Percentiles rank a stretch among this genome's conserved stretches.
Conservation (phyloP, 1,140 invertebrate genomes). For the Drosophila pachea region DNA sequence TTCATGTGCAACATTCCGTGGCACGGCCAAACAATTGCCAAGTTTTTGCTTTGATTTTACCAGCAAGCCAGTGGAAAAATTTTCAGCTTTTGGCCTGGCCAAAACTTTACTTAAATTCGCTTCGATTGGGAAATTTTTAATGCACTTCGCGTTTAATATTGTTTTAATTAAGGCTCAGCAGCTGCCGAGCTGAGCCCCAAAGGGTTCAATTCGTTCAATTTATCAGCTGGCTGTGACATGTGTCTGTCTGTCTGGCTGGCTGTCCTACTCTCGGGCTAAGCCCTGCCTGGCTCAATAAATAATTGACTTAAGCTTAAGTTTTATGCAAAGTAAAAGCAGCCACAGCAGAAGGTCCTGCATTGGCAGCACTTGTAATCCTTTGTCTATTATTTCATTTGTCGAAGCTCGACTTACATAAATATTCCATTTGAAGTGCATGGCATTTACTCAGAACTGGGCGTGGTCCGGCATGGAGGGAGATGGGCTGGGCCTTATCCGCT, state of each 20-base stretch:
- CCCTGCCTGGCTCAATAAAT: slow-evolving; percentile 61
- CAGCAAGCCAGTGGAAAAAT: not conserved
- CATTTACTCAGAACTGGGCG: slow-evolving; percentile 4
- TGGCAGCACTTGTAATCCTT: slow-evolving; percentile 61
- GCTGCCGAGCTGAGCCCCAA: slow-evolving; percentile 4
- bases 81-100: not conserved
- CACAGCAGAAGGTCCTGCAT: slow-evolving; percentile 17
- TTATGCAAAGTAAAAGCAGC: slow-evolving; percentile 65
- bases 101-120: not conserved
- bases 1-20: slow-evolving; percentile 36
- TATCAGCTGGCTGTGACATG: slow-evolving; percentile 48
- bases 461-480: not conserved
- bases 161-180: slow-evolving; percentile 58
- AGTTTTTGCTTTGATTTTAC: slow-evolving; percentile 19
- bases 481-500: slow-evolving; percentile 21
- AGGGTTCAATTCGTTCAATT: slow-evolving; percentile 39
- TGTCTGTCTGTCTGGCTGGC: slow-evolving; percentile 1
- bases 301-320: slow-evolving; percentile 72
- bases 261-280: slow-evolving; percentile 8
- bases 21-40: slow-evolving; percentile 12
- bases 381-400: slow-evolving; percentile 72
- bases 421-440: slow-evolving; percentile 73
- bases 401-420: slow-evolving; percentile 62
- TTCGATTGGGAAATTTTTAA: slow-evolving; percentile 50
- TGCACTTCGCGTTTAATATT: slow-evolving; percentile 54